Conservation (phyloP, 2,888 invertebrate genomes). For the Dichetophora obliterata region DNA sequence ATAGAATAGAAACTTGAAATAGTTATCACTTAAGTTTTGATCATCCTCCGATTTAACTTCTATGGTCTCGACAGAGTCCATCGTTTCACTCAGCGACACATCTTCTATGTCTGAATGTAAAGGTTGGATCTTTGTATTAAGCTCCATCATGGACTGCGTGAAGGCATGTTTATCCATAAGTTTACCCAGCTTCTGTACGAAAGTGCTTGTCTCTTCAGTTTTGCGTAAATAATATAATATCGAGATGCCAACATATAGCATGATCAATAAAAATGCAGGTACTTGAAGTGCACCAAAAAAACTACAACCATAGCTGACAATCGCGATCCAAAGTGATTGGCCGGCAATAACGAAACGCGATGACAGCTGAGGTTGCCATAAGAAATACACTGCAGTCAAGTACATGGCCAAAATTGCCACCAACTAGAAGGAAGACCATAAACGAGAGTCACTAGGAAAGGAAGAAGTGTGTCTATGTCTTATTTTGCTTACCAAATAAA, state of each 20-base stretch:
- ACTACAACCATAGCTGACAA: conserved; percentile 82
- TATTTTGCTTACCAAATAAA: conserved; percentile 61
- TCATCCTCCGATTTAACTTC: conserved; percentile 61
- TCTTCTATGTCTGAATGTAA: conserved; percentile 62
- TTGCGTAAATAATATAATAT: conserved; percentile 67
- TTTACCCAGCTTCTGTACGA: conserved; percentile 59
- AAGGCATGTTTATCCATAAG: conserved; percentile 63
- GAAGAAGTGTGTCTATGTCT: not conserved
- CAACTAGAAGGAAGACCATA: conserved; percentile 72
- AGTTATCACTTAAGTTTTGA: conserved; percentile 75
- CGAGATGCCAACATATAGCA: conserved; percentile 71
- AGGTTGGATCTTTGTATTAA: conserved; percentile 63
- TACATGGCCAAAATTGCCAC: conserved; percentile 78
- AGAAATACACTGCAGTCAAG: conserved; percentile 77
- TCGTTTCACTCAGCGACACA: conserved; percentile 62
- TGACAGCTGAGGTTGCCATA: conserved; percentile 83
- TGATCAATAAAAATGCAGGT: conserved; percentile 79
- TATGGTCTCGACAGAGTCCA: conserved; percentile 59
- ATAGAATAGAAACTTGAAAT: conserved; percentile 84
- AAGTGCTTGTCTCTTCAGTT: conserved; percentile 56
- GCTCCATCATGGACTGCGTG: conserved; percentile 60
- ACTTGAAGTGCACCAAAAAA: conserved; percentile 82
- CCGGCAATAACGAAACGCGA: conserved; percentile 78
- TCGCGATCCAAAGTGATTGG: conserved; percentile 80
- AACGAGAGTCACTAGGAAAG: not conserved